Base-by-base conservation (phyloP, 2,888 invertebrate genomes). In the Heliconius erato region DNA sequence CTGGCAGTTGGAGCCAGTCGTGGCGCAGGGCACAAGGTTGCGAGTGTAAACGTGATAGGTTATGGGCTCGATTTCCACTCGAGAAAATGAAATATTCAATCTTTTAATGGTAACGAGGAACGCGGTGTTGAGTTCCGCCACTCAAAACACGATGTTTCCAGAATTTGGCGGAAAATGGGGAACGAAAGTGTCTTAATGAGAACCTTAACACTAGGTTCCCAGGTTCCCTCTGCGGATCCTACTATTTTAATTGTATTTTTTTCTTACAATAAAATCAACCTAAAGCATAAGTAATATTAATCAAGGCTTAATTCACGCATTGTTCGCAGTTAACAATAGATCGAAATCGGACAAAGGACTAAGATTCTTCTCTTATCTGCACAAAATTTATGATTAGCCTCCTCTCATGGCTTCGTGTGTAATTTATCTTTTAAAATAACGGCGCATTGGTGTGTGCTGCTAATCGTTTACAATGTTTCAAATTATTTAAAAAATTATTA, bases 301-400 rank as follows among this genome's bases (percentile, higher is more conserved):
- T 86, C 84, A 84, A 82, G 23, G 67, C 81, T 68, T 82, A 86
- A 82, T 85, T 84, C 84, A 83, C 82, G 85, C 83, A 84, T 85
- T 85, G 84, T 86, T 85, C 80, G 71, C 83, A 84, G 84, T 82
- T 82, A 85, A 86, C 86, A 87, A 87, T 84, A 85, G 86, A 84
- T 84, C 82, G 78, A 79, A 84, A 86, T 81, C 85, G 85, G 79
- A 87, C 86, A 87, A 87, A 80, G 84, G 82, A 78, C 71, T 23
- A 80, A 81, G 79, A 85, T 81, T 76, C 81, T 79, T 84, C 83
- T 76, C 83, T 83, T 82, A 76, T 69, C 76, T 76, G 69, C 49
- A 59, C 68, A 68, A 63, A 67, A 76, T 71, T 77, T 77, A 81
- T 59, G 59, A 65, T 49, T 23, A 44, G 3, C 54, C 71, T 76